Evolutionary conservation across 1,140 invertebrate species (phyloP).

Genomic region (Diachasma alloeum): DNA sequence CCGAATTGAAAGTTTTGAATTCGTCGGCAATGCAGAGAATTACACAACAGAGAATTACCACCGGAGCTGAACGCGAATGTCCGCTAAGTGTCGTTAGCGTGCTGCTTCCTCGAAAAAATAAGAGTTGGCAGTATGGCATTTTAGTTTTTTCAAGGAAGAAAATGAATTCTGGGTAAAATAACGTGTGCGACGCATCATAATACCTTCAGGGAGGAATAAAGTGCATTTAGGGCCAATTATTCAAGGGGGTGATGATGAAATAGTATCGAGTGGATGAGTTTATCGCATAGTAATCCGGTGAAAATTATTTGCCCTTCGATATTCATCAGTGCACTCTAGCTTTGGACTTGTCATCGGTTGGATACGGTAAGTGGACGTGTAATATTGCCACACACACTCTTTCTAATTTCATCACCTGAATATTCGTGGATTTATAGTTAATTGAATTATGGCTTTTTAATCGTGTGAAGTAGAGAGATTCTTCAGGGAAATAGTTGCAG

Average conservation of each 20-base stretch:
- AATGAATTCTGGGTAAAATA: constrained; percentile 29
- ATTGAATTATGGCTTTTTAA: too few species aligned
- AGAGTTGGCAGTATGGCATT: not conserved
- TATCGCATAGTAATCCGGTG: not conserved
- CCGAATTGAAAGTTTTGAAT: too few species aligned
- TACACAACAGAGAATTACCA: too few species aligned
- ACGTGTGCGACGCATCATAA: constrained; percentile 10
- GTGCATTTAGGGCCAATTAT: not conserved
- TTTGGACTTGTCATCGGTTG: not conserved
- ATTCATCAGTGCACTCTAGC: not conserved
- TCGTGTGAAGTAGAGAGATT: too few species aligned
- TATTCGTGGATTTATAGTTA: too few species aligned
- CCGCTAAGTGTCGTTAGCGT: not conserved
- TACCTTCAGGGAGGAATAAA: not conserved
- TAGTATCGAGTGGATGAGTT: not conserved
- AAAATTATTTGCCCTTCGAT: not conserved
- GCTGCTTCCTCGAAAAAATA: not conserved
- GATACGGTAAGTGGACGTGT: not conserved
- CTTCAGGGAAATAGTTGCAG: too few species aligned
- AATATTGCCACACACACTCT: not conserved
- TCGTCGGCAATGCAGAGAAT: too few species aligned
- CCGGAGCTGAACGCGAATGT: too few species aligned
- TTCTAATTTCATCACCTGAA: not conserved
- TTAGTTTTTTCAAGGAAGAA: not conserved
- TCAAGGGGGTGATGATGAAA: not conserved